These are phyloP conservation scores for Aspidoscelis tigris DNA, from an alignment of 2,113 vertebrate species.

Conservation along the genomic window DNA sequence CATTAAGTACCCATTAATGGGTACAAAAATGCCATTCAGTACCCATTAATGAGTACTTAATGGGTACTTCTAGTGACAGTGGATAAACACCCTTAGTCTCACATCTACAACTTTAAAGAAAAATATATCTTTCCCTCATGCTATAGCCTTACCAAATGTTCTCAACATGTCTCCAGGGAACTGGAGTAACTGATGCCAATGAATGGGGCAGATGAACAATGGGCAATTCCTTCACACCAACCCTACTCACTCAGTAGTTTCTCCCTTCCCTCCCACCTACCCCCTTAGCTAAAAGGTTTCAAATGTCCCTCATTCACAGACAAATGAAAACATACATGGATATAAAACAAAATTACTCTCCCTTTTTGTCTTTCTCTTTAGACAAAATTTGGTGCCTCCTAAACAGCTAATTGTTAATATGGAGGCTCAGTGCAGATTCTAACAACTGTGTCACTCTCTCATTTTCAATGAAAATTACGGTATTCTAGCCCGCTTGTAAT, in stretches of 20 bases:
- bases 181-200: not conserved
- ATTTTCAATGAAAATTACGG: slow-evolving; percentile 59
- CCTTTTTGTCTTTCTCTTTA: slow-evolving; percentile 46
- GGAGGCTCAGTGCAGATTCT: slow-evolving; percentile 53
- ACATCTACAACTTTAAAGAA: too few species aligned
- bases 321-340: slow-evolving; percentile 8
- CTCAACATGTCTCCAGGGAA: too few species aligned
- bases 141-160: too few species aligned
- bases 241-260: not conserved
- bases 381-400: slow-evolving; percentile 31
- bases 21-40: too few species aligned
- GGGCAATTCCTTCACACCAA: not conserved
- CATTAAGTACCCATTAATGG: too few species aligned
- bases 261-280: not conserved
- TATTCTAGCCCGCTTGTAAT: slow-evolving; percentile 68
- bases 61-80: too few species aligned
- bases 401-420: slow-evolving; percentile 43
- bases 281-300: slow-evolving; percentile 25
- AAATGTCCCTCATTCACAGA: slow-evolving; percentile 43
- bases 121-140: too few species aligned
- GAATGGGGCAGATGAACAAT: not conserved
- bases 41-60: too few species aligned
- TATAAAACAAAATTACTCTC: slow-evolving; percentile 16
- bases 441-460: slow-evolving; percentile 45
- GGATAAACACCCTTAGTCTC: too few species aligned